Base-by-base conservation (phyloP, 1,140 invertebrate genomes). In the Popillia japonica region DNA sequence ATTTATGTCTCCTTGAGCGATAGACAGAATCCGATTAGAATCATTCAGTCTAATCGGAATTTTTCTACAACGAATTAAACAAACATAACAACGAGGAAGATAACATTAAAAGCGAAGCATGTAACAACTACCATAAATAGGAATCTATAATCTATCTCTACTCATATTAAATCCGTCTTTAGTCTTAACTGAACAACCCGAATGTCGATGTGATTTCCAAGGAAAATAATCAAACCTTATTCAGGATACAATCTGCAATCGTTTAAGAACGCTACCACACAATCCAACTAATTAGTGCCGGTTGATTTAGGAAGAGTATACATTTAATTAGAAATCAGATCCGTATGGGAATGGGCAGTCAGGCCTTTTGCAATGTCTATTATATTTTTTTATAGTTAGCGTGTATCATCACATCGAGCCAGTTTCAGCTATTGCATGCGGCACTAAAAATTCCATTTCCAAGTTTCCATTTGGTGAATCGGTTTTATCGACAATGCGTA, bases 211-310 rank as follows among this genome's bases (percentile, higher is more conserved):
- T n/a, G 48, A 6, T 55, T 17, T 17, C 17, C 48, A 17, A 14
- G 48, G 48, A 55, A 55, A 55, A 55, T 55, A 55, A 55, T 55
- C 48, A 55, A 55, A 55, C 48, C 48, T 55, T 55, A 55, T 55
- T 55, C 14, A 55, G 48, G 48, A 55, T 55, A 17, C 48, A 55
- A 55, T 55, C 48, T 55, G 48, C 48, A 17, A 55, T 17, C 48
- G 48, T 55, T 17, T 34, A 34, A 34, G 27, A 34, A 17, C 48
- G 48, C 48, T 55, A 2, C 48, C 14, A 55, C 48, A 55, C 48
- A 55, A n/a, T 55, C 48, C 48, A 17, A 55, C 48, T 55, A 55
- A 55, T 55, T 55, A 55, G 48, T 55, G 48, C 48, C 48, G 48
- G 14, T 55, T 55, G 48, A 55, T 55, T 55, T 55, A 55, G 48